Percentiles rank a stretch among this genome's conserved stretches.
Evolutionary conservation across 2,113 vertebrate species (phyloP).

Genomic region (Orycteropus afer): DNA sequence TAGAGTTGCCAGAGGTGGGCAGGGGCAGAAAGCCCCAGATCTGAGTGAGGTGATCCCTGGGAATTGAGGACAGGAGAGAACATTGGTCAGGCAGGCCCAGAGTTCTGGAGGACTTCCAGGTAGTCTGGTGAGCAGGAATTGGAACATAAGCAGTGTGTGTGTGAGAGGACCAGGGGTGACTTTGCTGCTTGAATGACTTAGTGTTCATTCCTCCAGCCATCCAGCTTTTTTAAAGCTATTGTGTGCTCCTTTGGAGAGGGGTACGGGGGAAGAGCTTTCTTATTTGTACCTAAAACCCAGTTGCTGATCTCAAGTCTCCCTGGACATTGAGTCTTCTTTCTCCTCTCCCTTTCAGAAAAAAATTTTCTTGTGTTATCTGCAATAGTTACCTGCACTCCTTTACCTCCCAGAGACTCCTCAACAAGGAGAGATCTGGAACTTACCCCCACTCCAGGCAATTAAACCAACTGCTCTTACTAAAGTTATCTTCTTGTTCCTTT

Average conservation of each 20-base stretch:
- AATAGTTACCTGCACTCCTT: not conserved
- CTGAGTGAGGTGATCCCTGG: not conserved
- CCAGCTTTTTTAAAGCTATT: not conserved
- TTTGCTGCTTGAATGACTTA: not conserved
- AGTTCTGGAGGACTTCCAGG: not conserved
- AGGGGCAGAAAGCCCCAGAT: not conserved
- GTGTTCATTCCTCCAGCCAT: too few relatives aligned
- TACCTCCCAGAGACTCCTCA: not conserved
- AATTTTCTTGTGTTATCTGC: not conserved
- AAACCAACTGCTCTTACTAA: not conserved
- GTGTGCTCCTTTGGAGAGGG: not conserved
- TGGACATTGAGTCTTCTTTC: not conserved
- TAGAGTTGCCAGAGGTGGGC: not conserved
- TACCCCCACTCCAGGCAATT: not conserved
- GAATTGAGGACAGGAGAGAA: not conserved
- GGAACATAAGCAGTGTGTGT: not conserved
- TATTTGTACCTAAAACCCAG: not conserved
- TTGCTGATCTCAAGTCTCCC: not conserved
- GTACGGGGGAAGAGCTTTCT: not conserved
- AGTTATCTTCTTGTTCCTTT: not conserved
- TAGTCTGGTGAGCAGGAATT: not conserved
- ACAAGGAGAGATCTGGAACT: not conserved
- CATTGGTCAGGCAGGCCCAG: not conserved
- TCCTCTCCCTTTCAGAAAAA: not conserved
- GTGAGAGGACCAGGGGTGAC: rapidly evolving